Evolutionary conservation across 2,888 invertebrate species (phyloP), one percentile per base, ranked within the genome.

Genomic region (Plebejus melissa): DNA sequence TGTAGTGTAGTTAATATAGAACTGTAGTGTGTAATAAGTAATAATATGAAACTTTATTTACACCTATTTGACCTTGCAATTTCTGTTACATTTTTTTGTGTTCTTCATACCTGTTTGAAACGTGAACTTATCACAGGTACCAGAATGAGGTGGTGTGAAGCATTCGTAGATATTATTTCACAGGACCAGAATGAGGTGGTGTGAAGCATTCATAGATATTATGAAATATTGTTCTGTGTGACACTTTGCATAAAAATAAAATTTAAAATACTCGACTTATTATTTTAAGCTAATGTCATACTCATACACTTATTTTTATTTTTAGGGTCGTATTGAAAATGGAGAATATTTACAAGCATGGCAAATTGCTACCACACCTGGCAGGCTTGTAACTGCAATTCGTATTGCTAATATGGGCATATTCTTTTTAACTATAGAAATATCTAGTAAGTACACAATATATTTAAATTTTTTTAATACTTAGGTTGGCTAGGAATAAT

Each of bases 311-410:
- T 54, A 13, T 65, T n/a, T 46, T 76, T 80, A 81, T 57, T 79
- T 80, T 79, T 69, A 93, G 93, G 91, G 91, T 77, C 86, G 86
- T 78, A 88, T 91, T 77, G 92, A 92, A 82, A 86, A 88, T 83
- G 92, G 90, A 57, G 90, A 90, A 80, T 93, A 93, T 82, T 78
- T 90, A 74, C 93, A 93, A 85, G 90, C 90, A 71, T 93, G 93
- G 93, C 90, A 92, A 81, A 88, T 93, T 81, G 85, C 90, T 65
- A 90, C 91, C 74, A 83, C 81, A n/a, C 87, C 88, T 58, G 90
- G 89, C 76, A 87, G 89, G 80, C 84, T 92, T 78, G 92, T 91
- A 70, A 91, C 90, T 77, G 90, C 93, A 60, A 87, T 94, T 60
- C 84, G 92, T 76, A 85, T 94, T 57, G 82, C 88, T 75, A 90